These are phyloP conservation scores for Vulpes lagopus DNA, from an alignment of 2,113 vertebrate species.

Conservation along the genomic window DNA sequence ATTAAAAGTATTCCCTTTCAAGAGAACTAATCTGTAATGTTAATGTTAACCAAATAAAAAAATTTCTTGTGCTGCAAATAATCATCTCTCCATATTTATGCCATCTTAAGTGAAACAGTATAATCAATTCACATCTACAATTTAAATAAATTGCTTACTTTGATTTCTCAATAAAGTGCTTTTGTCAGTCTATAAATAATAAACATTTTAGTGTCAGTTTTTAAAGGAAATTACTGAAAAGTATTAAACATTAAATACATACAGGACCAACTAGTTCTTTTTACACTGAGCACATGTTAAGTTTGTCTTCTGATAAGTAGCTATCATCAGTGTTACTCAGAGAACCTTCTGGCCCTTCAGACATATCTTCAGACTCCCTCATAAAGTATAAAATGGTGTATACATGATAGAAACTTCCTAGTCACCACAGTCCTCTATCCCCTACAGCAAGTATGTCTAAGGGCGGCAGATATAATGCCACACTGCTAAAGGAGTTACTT, in stretches of 20 bases:
- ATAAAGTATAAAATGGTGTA: neutral
- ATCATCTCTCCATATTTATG: neutral
- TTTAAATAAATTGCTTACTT: constrained; percentile 25
- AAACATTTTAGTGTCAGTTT: neutral
- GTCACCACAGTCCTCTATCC: neutral
- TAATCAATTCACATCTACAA: neutral
- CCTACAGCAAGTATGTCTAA: neutral
- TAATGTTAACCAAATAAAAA: neutral
- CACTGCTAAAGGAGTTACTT: neutral
- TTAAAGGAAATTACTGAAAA: neutral
- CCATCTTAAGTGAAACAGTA: constrained; percentile 41
- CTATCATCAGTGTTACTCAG: neutral
- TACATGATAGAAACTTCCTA: neutral
- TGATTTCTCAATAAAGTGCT: neutral
- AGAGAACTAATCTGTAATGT: neutral
- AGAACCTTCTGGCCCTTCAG: neutral
- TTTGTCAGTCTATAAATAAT: constrained; percentile 8
- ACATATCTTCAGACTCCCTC: neutral
- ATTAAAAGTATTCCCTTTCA: constrained; percentile 43
- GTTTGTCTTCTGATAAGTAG: neutral
- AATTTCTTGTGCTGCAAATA: neutral
- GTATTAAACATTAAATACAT: constrained; percentile 20
- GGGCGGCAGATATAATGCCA: neutral
- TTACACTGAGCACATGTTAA: neutral
- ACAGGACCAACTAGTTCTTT: neutral